These are phyloP conservation scores for Sepiola atlantica DNA, from an alignment of 2,888 invertebrate species.

Conservation along the genomic window DNA sequence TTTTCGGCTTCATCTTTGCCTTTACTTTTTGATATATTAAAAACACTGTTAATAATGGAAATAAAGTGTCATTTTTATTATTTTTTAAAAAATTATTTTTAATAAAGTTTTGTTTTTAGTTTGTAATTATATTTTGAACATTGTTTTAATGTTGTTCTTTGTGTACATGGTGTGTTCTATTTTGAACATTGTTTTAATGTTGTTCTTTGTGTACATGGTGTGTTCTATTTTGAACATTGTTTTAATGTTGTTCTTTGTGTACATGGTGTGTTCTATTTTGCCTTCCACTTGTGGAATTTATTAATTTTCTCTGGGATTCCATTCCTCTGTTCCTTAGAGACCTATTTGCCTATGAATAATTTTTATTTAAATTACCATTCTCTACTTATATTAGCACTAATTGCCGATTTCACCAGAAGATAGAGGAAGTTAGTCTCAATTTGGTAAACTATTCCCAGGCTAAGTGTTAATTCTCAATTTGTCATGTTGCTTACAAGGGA, in stretches of 20 bases:
- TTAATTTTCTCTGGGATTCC: slow-evolving; percentile 19
- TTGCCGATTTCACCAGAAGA: slow-evolving; percentile 9
- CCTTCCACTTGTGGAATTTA: neutral
- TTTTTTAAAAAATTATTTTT: neutral
- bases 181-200: neutral
- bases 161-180: neutral
- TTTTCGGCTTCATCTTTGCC: neutral
- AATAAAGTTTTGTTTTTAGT: neutral
- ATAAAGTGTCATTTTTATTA: neutral
- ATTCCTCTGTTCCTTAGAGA: neutral
- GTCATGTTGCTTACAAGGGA: neutral
- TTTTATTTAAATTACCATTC: neutral
- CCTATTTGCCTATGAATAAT: slow-evolving; percentile 14
- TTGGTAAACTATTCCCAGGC: neutral
- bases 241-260: neutral
- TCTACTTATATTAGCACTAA: neutral
- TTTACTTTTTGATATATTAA: neutral
- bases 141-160: neutral
- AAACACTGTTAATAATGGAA: neutral
- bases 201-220: neutral
- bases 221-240: neutral
- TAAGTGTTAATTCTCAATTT: neutral
- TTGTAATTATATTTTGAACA: neutral
- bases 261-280: neutral
- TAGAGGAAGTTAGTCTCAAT: neutral